A percentile compares a stretch with the other conserved stretches of the same genome.
These are phyloP conservation scores for Xyrichtys novacula DNA, from an alignment of 2,797 vertebrate genomes.

Conservation along the genomic window DNA sequence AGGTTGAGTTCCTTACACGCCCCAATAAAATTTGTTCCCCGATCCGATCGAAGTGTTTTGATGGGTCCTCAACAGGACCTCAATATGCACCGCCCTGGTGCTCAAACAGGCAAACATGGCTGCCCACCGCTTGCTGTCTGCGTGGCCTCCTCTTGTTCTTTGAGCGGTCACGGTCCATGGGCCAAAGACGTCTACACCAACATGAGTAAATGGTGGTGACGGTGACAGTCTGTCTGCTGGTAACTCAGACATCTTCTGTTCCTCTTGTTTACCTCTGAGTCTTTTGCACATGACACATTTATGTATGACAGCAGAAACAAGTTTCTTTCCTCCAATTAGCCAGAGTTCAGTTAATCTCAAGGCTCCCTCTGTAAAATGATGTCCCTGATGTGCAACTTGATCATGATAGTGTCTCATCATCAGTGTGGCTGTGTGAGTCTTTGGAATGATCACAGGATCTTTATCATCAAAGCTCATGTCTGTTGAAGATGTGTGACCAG, in stretches of 20 bases:
- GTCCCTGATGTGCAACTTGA: slow-evolving; percentile 9
- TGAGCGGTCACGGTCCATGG: not conserved
- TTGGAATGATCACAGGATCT: not conserved
- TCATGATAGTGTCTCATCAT: not conserved
- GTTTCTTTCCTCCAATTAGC: not conserved
- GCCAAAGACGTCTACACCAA: not conserved
- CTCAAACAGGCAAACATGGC: not conserved
- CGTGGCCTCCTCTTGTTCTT: not conserved
- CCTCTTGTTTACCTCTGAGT: not conserved
- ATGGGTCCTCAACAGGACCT: not conserved
- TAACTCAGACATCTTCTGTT: not conserved
- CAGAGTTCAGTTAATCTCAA: not conserved
- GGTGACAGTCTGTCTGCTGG: not conserved
- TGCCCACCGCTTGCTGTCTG: not conserved
- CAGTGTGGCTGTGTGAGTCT: not conserved
- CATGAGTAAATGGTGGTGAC: not conserved
- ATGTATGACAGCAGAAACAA: not conserved
- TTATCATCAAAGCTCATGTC: not conserved
- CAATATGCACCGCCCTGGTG: not conserved
- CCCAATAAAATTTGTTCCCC: not conserved
- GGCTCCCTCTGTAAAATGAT: slow-evolving; percentile 1
- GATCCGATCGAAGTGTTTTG: not conserved
- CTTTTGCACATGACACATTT: not conserved
- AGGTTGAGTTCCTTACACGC: not conserved
- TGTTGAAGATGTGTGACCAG: not conserved